These are phyloP conservation scores for Drosophila picticornis DNA, from an alignment of 2,888 invertebrate genomes.

Conservation along the genomic window DNA sequence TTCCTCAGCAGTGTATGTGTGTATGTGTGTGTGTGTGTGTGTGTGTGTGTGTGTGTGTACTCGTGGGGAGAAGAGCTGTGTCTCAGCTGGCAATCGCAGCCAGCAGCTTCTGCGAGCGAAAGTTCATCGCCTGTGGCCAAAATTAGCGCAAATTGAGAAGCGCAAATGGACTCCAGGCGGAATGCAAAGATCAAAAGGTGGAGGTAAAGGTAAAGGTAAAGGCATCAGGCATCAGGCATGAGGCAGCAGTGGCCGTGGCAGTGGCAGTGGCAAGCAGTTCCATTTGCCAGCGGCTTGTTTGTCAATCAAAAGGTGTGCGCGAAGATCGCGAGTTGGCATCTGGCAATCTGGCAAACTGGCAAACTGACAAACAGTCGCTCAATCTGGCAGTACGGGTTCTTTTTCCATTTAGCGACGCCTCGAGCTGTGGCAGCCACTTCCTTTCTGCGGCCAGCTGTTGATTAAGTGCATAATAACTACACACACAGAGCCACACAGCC, in stretches of 20 bases:
- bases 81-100: slow-evolving; percentile 57
- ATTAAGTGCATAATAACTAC: slow-evolving; percentile 70
- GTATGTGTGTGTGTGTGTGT: background rate
- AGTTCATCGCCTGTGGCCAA: slow-evolving; percentile 56
- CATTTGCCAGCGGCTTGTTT: slow-evolving; percentile 55
- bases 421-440: slow-evolving; percentile 64
- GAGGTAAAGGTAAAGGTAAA: background rate
- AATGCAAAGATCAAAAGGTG: slow-evolving; percentile 20
- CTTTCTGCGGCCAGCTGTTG: slow-evolving; percentile 74
- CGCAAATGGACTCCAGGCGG: slow-evolving; percentile 14
- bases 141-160: slow-evolving; percentile 52
- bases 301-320: slow-evolving; percentile 67
- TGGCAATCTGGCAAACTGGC: slow-evolving; percentile 38
- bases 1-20: slow-evolving; percentile 1
- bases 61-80: slow-evolving; percentile 10
- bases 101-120: slow-evolving; percentile 37
- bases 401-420: slow-evolving; percentile 18
- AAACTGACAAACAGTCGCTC: background rate
- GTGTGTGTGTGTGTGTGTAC: slow-evolving; percentile 6
- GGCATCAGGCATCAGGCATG: background rate
- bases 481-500: background rate
- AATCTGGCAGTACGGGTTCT: slow-evolving; percentile 4
- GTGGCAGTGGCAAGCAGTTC: slow-evolving; percentile 28
- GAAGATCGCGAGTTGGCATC: slow-evolving; percentile 63
- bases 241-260: slow-evolving; percentile 11